Evolutionary conservation across 2,797 vertebrate genomes (phyloP), one percentile per base, ranked within the genome.

Genomic region (Microctenopoma lineatum): DNA sequence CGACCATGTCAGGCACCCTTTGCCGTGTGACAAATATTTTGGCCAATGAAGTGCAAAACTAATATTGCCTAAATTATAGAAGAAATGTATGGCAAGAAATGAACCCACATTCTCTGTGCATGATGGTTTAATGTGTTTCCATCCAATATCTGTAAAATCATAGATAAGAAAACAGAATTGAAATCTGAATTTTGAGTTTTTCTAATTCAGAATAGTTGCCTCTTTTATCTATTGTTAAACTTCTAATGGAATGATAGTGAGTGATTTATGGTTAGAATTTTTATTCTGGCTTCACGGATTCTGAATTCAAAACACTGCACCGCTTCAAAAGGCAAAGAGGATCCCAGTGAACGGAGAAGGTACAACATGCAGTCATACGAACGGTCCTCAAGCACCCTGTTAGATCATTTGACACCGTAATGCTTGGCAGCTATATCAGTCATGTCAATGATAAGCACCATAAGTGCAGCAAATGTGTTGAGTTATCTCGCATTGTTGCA

Each of bases 1-100:
- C 41, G 61, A 82, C 86, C 62, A 80, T 87, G 87, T 87, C 89
- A 86, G 63, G 45, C 46, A 66, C 75, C 76, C 71, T 84, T 87
- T 73, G 83, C 87, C 77, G 86, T 87, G 80, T 89, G 84, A 89
- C 84, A 89, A 87, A 89, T 90, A 79, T 75, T 79, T 78, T 42
- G 5, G 67, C 83, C 83, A 80, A 81, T 80, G 66, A 84, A 79
- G 70, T 80, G 65, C 78, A 73, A 87, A 89, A 87, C 87, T 73
- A 72, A 83, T 73, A 32, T 67, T 75, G 81, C 75, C 68, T 91
- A 80, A 90, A 90, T 92, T 89, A 92, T 91, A 90, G 84, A 92
- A 79, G 84, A 84, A 85, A 87, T 87, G 69, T 59, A 87, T 84
- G 54, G 77, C 27, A 14, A 52, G 74, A 79, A 88, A 84, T 83